These are phyloP conservation scores for Elephas maximus DNA, from an alignment of 2,113 vertebrate species.

Conservation along the genomic window DNA sequence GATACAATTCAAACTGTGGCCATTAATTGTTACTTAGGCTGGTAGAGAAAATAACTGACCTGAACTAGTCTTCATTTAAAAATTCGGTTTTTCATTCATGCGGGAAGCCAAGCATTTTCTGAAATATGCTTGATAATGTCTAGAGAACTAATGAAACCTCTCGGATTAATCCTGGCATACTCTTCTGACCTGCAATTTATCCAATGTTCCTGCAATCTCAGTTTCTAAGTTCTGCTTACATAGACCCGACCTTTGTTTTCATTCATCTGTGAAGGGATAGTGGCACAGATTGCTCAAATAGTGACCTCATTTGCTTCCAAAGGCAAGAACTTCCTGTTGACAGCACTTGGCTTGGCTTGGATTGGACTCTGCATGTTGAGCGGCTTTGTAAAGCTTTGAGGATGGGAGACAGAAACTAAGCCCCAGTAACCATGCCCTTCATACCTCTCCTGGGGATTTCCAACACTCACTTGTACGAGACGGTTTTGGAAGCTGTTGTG, in stretches of 20 bases:
- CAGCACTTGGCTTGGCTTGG: not conserved
- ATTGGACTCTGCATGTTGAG: not conserved
- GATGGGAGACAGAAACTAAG: not conserved
- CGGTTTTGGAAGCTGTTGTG: not conserved
- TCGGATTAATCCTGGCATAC: not conserved
- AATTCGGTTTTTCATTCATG: slow-evolving; percentile 37
- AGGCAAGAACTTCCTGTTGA: not conserved
- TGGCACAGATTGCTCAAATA: not conserved
- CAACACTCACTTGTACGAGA: not conserved
- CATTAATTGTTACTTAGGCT: not conserved
- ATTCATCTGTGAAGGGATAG: not conserved
- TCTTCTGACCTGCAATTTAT: not conserved
- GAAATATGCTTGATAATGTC: not conserved
- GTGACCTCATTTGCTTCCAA: not conserved
- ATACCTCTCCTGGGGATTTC: not conserved
- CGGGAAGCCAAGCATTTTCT: slow-evolving; percentile 33
- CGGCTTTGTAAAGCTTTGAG: not conserved
- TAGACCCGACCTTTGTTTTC: not conserved
- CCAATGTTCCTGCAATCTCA: not conserved
- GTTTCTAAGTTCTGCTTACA: not conserved
- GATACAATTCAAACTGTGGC: slow-evolving; percentile 11
- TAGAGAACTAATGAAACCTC: slow-evolving; percentile 3
- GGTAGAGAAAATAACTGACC: slow-evolving; percentile 25
- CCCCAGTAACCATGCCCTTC: not conserved
- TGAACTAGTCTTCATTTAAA: slow-evolving; percentile 5